Evolutionary conservation across 2,888 invertebrate species (phyloP).

Genomic region (Cheilosia urbana): DNA sequence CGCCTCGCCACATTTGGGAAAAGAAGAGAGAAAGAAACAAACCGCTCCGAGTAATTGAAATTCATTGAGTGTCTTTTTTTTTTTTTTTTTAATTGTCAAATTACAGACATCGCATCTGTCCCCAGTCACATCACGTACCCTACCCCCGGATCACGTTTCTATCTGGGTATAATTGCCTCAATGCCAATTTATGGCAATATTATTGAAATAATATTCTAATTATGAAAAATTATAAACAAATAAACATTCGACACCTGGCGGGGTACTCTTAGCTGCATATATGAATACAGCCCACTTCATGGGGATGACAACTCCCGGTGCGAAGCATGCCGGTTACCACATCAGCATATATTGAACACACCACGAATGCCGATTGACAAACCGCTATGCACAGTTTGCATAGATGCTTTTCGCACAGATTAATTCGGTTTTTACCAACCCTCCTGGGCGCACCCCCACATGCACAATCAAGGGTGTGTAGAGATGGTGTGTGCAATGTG

Average conservation of each 20-base stretch:
- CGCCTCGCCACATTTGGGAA: slow-evolving; percentile 10
- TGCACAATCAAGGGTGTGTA: neutral
- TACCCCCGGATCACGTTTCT: slow-evolving; percentile 27
- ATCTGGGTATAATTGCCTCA: slow-evolving; percentile 42
- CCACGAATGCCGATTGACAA: slow-evolving; percentile 65
- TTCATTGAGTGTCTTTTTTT: no score
- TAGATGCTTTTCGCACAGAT: slow-evolving; percentile 14
- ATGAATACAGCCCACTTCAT: neutral
- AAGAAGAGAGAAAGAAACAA: no score
- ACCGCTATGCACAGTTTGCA: slow-evolving; percentile 31
- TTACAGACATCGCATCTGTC: no score
- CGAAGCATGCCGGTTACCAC: slow-evolving; percentile 26
- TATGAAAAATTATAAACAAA: slow-evolving; percentile 62
- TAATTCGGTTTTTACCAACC: neutral
- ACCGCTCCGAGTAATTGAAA: no score
- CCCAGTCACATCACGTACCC: neutral
- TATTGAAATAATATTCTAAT: slow-evolving; percentile 72
- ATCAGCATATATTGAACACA: slow-evolving; percentile 54
- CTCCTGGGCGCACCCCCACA: no score
- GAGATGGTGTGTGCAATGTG: neutral
- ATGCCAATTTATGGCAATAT: slow-evolving; percentile 62
- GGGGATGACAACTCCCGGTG: slow-evolving; percentile 7
- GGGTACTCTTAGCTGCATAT: neutral
- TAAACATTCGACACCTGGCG: slow-evolving; percentile 63
- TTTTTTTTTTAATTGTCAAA: no score